Percentiles rank a stretch among this genome's conserved stretches.
These are phyloP conservation scores for Cybosia mesomella DNA, from an alignment of 2,888 invertebrate species.

Conservation along the genomic window DNA sequence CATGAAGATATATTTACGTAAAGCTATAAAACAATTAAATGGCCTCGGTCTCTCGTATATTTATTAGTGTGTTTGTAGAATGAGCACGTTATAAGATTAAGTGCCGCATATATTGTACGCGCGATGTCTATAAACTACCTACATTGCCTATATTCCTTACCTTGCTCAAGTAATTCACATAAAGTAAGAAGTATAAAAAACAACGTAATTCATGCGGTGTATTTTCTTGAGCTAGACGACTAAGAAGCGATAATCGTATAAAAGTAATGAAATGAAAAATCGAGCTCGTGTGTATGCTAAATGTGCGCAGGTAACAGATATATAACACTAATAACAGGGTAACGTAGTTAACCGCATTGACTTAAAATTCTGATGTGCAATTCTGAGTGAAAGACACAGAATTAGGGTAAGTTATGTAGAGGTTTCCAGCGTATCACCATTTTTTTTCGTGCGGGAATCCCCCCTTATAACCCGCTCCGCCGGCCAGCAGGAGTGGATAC, in stretches of 20 bases:
- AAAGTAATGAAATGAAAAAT: not conserved
- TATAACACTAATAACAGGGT: not conserved
- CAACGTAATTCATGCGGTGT: not conserved
- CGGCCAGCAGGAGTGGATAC: too few species aligned
- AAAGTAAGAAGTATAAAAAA: not conserved
- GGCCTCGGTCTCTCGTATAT: not conserved
- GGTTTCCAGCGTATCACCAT: too few species aligned
- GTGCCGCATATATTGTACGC: conserved; percentile 1
- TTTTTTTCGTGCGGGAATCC: too few species aligned
- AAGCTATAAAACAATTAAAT: conserved; percentile 1
- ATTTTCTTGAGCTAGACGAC: conserved; percentile 2
- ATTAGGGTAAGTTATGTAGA: too few species aligned
- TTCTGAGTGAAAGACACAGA: too few species aligned
- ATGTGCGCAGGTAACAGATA: not conserved
- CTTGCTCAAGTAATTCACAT: not conserved
- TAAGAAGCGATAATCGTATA: conserved; percentile 10
- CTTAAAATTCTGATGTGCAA: not conserved
- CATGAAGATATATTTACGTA: not conserved
- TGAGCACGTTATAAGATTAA: conserved; percentile 1
- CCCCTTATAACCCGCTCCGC: too few species aligned
- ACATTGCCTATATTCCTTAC: not conserved
- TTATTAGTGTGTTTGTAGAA: not conserved
- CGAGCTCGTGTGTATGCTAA: not conserved
- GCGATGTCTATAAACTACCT: not conserved
- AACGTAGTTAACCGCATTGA: not conserved